Conservation (phyloP, 1,140 invertebrate genomes). For the Pseudomyrmex gracilis region DNA sequence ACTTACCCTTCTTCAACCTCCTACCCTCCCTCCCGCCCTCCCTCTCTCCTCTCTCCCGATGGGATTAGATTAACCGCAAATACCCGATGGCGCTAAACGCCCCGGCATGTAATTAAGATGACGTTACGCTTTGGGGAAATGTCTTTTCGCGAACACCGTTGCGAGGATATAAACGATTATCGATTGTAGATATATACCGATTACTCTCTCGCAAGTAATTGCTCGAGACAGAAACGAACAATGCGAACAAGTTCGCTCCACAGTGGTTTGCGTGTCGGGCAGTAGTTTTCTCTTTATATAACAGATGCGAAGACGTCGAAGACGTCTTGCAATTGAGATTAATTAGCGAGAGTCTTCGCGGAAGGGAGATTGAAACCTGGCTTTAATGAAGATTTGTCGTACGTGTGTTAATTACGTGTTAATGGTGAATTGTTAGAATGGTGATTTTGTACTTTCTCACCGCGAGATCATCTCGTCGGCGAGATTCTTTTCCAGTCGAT, state of each 20-base stretch:
- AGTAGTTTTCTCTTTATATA: slow-evolving; percentile 16
- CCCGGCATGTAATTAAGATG: slow-evolving; percentile 49
- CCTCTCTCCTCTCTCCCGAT: not conserved
- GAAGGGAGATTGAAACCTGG: not conserved
- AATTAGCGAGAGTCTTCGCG: slow-evolving; percentile 3
- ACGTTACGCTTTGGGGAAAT: slow-evolving; percentile 10
- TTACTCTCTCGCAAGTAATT: slow-evolving; percentile 47
- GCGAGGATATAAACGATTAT: slow-evolving; percentile 20
- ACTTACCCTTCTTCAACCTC: not conserved
- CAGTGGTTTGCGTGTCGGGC: not conserved
- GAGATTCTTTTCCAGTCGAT: not conserved
- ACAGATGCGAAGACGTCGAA: not conserved
- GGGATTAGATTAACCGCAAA: slow-evolving; percentile 58
- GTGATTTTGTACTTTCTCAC: not conserved
- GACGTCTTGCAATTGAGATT: slow-evolving; percentile 20
- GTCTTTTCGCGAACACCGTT: slow-evolving; percentile 40
- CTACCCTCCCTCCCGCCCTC: too few species aligned
- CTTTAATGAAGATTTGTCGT: not conserved
- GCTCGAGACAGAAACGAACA: slow-evolving; percentile 11
- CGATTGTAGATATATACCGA: not conserved
- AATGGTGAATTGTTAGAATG: slow-evolving; percentile 25
- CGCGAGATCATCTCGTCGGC: not conserved
- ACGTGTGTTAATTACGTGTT: slow-evolving; percentile 15
- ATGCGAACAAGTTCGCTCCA: not conserved
- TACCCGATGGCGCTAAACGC: slow-evolving; percentile 23